phyloP scores from a whole-genome alignment of 2,113 vertebrate genomes.

The Pollachius pollachius region DNA sequence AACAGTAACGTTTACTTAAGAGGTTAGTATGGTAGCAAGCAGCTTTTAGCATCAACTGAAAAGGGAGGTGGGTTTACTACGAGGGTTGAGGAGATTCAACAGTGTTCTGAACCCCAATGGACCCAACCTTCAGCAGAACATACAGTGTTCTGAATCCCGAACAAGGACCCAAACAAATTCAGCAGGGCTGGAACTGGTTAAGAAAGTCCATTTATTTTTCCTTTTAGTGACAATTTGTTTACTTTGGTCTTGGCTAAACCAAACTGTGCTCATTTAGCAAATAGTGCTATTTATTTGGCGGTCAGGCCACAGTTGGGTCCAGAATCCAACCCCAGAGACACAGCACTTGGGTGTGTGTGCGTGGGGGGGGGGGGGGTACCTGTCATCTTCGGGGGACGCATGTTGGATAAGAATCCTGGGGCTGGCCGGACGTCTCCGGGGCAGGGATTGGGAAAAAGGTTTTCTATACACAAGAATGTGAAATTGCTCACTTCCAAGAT shows the following conservation, averaged over 20 bases:
- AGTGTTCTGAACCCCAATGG: slow-evolving; percentile 30
- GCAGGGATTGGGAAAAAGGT: slow-evolving; percentile 85
- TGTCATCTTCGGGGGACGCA: slow-evolving; percentile 96
- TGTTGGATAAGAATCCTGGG: slow-evolving; percentile 99
- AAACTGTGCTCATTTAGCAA: background rate
- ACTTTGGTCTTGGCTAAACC: background rate
- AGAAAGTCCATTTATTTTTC: background rate
- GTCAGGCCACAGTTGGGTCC: slow-evolving; percentile 31
- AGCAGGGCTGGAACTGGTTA: slow-evolving; percentile 1
- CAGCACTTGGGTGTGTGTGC: slow-evolving; percentile 43
- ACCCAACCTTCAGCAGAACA: background rate
- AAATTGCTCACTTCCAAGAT: slow-evolving; percentile 15
- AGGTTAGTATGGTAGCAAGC: slow-evolving; percentile 14
- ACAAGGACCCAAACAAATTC: slow-evolving; percentile 22
- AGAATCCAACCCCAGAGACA: slow-evolving; percentile 52
- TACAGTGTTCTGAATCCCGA: slow-evolving; percentile 27
- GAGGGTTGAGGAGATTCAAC: slow-evolving; percentile 20
- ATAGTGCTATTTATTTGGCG: background rate
- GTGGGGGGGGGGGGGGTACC: slow-evolving; percentile 77
- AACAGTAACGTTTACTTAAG: too few relatives aligned
- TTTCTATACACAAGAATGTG: slow-evolving; percentile 56
- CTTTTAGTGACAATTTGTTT: background rate
- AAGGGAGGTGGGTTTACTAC: slow-evolving; percentile 15
- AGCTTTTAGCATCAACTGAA: background rate
- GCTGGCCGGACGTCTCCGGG: slow-evolving; percentile 92